Conservation (phyloP, 53 echinoderm and acorn worm species). For the Paelopatides confundens region DNA sequence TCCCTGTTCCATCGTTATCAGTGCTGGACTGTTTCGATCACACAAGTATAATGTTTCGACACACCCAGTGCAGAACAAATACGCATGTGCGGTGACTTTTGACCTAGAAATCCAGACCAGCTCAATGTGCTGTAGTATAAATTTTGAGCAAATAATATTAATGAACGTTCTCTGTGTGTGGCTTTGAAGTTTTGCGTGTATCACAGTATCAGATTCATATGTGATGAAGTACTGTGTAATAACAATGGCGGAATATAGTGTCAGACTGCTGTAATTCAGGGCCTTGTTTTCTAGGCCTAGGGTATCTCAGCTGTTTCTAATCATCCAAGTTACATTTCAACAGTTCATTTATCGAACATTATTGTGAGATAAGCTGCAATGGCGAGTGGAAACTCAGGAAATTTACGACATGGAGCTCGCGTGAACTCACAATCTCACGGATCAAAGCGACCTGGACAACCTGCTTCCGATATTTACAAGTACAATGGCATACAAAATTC, state of each 20-base stretch:
- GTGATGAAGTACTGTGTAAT: background rate
- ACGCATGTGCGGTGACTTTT: constrained; percentile 3
- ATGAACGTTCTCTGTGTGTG: background rate
- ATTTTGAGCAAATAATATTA: background rate
- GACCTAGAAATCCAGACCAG: constrained; percentile 36
- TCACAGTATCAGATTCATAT: no score
- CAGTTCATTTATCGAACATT: background rate
- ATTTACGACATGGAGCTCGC: constrained; percentile 37
- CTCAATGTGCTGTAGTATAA: constrained; percentile 40
- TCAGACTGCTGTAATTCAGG: background rate
- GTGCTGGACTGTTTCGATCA: no score
- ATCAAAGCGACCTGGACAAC: constrained; percentile 84
- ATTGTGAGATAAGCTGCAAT: background rate
- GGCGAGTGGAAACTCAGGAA: constrained; percentile 46
- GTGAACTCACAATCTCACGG: constrained; percentile 68
- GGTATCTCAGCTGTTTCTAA: background rate
- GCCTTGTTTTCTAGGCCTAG: background rate
- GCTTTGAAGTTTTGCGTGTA: no score
- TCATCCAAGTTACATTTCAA: background rate
- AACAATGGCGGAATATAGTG: background rate
- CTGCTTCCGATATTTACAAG: constrained; percentile 84
- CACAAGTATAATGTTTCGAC: constrained; percentile 25
- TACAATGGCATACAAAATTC: constrained; percentile 99
- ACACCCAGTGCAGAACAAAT: background rate
- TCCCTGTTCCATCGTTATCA: no score